Evolutionary conservation across 92 coral and sea anemone genomes (phyloP).

Genomic region (Blastomussa wellsi): DNA sequence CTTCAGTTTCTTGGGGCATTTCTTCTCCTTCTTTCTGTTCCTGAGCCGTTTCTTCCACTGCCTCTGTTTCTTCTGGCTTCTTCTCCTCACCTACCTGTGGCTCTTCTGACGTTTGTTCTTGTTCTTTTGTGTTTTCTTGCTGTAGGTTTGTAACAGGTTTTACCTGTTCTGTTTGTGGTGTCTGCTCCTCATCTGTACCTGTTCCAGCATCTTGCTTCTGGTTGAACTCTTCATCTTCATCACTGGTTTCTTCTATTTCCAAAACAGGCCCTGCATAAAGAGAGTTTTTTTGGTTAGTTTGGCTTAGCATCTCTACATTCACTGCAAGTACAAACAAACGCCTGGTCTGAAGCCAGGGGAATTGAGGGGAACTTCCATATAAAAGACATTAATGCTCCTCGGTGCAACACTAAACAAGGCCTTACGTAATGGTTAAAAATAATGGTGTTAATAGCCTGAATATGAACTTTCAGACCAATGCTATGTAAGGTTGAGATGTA

Average conservation of each 20-base stretch:
- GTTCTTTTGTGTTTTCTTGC: slow-evolving; percentile 19
- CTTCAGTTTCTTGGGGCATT: slow-evolving; percentile 1
- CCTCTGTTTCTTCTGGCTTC: slow-evolving; percentile 1
- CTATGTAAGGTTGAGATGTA: too few species aligned
- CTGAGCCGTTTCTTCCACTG: slow-evolving; percentile 24
- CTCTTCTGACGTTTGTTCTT: slow-evolving; percentile 11
- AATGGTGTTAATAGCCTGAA: too few species aligned
- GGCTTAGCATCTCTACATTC: background rate
- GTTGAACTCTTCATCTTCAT: slow-evolving; percentile 36
- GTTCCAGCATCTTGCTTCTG: slow-evolving; percentile 19
- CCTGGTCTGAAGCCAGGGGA: background rate
- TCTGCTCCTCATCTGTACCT: slow-evolving; percentile 33
- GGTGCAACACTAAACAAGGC: too few species aligned
- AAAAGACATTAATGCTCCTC: too few species aligned
- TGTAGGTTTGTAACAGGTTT: background rate
- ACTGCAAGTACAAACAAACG: background rate
- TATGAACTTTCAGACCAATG: too few species aligned
- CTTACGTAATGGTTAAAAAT: too few species aligned
- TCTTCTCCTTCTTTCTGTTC: slow-evolving; percentile 30
- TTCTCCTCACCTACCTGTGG: slow-evolving; percentile 22
- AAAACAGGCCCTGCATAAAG: slow-evolving; percentile 83
- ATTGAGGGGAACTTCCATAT: too few species aligned
- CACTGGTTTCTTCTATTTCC: slow-evolving; percentile 86
- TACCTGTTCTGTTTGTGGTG: slow-evolving; percentile 26
- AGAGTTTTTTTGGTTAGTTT: background rate